Evolutionary conservation across 2,797 vertebrate genomes (phyloP).

Genomic region (Acrocephalus scirpaceus): DNA sequence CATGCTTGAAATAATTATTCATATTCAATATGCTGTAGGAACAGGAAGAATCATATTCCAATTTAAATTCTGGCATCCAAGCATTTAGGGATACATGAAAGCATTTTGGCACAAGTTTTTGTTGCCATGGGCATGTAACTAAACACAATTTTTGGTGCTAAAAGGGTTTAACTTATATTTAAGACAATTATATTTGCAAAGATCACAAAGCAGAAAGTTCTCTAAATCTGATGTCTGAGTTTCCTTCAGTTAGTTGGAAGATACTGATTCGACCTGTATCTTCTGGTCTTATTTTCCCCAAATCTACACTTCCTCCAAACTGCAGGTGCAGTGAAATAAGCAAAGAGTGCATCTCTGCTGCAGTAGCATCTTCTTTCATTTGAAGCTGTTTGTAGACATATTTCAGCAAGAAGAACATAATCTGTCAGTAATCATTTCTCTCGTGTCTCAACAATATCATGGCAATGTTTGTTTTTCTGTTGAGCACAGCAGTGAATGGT

Average conservation of each 20-base stretch:
- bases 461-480: conserved; percentile 27
- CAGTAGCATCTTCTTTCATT: not conserved
- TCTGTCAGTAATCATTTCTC: conserved; percentile 40
- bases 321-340: not conserved
- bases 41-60: conserved; percentile 48
- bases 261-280: conserved; percentile 25
- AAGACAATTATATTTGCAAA: not conserved
- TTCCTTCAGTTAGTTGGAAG: not conserved
- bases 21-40: conserved; percentile 2
- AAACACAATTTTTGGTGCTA: not conserved
- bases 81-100: conserved; percentile 10
- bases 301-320: conserved; percentile 1
- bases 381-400: not conserved
- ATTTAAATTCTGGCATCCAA: conserved; percentile 20
- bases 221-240: not conserved
- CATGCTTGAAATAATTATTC: conserved; percentile 28
- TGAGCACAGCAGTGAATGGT: not conserved
- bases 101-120: conserved; percentile 34
- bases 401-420: conserved; percentile 19
- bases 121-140: conserved; percentile 4
- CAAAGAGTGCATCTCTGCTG: not conserved
- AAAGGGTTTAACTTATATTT: conserved; percentile 3
- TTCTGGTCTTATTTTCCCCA: not conserved
- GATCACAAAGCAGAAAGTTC: not conserved
- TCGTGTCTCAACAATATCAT: not conserved